Evolutionary conservation across 2,113 vertebrate genomes (phyloP).

Genomic region (Gobiocypris rarus): DNA sequence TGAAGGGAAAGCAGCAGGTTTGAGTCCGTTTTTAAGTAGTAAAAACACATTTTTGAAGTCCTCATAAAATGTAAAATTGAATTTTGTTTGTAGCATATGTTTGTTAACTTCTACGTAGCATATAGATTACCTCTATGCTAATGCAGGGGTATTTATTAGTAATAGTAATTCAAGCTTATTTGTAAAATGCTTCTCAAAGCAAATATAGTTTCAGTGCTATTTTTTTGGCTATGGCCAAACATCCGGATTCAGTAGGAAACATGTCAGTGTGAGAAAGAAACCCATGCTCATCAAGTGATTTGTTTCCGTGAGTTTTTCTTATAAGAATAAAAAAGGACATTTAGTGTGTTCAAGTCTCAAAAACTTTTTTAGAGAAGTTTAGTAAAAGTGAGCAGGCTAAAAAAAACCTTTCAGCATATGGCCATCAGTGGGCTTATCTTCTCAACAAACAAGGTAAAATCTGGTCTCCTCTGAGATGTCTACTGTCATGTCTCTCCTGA

Average conservation of each 20-base stretch:
- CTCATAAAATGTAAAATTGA: neutral
- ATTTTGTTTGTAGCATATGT: neutral
- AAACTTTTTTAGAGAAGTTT: neutral
- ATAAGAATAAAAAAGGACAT: neutral
- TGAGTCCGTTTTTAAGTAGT: neutral
- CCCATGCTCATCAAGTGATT: neutral
- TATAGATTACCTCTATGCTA: too few relatives aligned
- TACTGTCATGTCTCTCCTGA: conserved; percentile 15
- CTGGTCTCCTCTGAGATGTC: conserved; percentile 9
- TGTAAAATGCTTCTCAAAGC: neutral
- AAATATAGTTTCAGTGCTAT: neutral
- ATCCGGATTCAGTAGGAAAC: neutral
- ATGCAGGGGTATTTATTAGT: neutral
- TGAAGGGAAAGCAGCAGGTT: neutral
- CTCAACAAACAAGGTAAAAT: conserved; percentile 4
- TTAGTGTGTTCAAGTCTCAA: neutral
- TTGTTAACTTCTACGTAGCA: too few relatives aligned
- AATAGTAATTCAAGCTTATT: neutral
- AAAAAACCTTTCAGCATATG: conserved; percentile 15
- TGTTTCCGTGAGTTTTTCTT: neutral
- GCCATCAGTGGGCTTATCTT: conserved; percentile 5
- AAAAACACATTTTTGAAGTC: neutral
- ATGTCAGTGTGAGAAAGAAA: neutral
- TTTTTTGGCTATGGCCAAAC: neutral
- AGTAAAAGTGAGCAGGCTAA: neutral